A percentile compares a stretch with the other conserved stretches of the same genome.
phyloP scores from a whole-genome alignment of 2,797 vertebrate genomes.

The Tenualosa ilisha region DNA sequence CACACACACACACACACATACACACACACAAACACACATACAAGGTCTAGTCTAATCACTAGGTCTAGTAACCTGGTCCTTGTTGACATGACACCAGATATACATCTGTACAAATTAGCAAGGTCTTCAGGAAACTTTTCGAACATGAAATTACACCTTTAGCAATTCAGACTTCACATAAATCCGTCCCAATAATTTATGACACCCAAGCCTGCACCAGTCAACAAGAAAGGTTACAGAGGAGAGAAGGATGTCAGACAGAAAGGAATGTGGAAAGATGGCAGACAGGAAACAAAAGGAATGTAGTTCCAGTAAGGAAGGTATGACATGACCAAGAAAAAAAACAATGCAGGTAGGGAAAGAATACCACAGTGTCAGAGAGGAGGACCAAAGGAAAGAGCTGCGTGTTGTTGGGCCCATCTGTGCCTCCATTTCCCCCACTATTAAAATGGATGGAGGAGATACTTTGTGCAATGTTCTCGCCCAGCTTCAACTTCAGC shows the following conservation, averaged over 20 bases:
- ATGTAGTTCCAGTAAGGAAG: background rate
- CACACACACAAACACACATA: slow-evolving; percentile 31
- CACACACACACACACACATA: background rate
- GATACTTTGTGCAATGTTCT: background rate
- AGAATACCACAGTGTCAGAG: background rate
- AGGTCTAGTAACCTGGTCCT: background rate
- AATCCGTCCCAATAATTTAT: background rate
- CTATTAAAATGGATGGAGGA: background rate
- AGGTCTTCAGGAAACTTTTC: background rate
- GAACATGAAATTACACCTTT: background rate
- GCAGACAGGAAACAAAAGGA: background rate
- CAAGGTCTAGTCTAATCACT: background rate
- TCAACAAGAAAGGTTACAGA: background rate
- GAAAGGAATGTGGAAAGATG: background rate
- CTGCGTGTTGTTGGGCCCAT: background rate
- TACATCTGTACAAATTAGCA: background rate
- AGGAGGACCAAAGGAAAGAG: background rate
- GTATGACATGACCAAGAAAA: background rate
- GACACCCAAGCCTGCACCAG: background rate
- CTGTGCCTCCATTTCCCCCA: background rate
- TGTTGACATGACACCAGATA: background rate
- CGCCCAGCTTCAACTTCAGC: background rate
- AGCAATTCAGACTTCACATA: background rate
- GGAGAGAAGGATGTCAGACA: background rate
- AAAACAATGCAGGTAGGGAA: background rate